Base-by-base conservation (phyloP, 2,888 invertebrate species). In the Enchytraeus crypticus region DNA sequence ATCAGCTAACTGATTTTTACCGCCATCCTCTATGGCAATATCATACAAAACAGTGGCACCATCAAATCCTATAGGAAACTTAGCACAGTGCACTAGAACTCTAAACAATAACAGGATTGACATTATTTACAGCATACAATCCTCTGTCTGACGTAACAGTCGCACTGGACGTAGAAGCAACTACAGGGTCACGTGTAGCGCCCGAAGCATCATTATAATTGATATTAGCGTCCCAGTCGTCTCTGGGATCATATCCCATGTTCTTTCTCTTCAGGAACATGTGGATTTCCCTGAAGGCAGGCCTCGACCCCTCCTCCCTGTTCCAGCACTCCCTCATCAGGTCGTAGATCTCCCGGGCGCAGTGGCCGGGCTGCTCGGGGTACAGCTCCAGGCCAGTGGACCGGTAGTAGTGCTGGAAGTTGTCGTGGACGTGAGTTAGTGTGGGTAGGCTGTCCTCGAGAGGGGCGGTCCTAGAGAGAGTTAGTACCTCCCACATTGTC, bases 401-500 rank as follows among this genome's bases (percentile, higher is more conserved):
- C 14, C 49, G 49, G 23, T 18, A 23, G 49, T 47, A 47, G 21
- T 47, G 49, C 5, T 14, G 18, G 26, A 47, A 23, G 49, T 47
- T 47, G 49, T 18, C 14, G 23, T 18, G 18, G 49, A 59, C 59
- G 23, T 59, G 59, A 18, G 85, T 84, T 74, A 92, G 89, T n/a
- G 84, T 84, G n/a, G n/a, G n/a, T n/a, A n/a, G n/a, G 66, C 89
- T 77, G 63, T 86, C 84, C 60, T 87, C 86, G 78, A 86, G 90
- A 0, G 92, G 92, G 62, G 85, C 84, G 55, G 87, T 84, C 54
- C 88, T 82, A 68, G 89, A 88, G 58, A 87, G 82, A 11, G 87
- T 86, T 72, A 90, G 83, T 62, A 92, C 86, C 80, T 92, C 92
- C 86, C 90, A 88, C 53, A 92, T 81, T 0, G 89, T 89, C 26